These are phyloP conservation scores for Lampris megalopsis DNA, from an alignment of 2,113 vertebrate species.

Conservation along the genomic window DNA sequence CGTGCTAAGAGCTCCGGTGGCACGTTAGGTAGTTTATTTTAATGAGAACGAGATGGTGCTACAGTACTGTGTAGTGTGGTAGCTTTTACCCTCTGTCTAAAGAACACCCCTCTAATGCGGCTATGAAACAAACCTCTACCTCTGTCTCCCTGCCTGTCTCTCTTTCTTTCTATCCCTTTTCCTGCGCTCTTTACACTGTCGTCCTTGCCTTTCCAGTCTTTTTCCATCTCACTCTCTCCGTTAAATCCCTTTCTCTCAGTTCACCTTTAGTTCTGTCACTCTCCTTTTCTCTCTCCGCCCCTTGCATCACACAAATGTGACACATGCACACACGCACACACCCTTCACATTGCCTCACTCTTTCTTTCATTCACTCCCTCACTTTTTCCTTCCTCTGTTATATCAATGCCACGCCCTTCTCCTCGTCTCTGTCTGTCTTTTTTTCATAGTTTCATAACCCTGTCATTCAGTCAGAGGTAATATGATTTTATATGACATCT, in stretches of 20 bases:
- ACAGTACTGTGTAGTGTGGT: conserved; percentile 17
- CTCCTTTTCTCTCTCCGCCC: background rate
- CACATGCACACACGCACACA: too few species aligned
- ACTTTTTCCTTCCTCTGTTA: conserved; percentile 13
- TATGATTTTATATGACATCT: conserved; percentile 68
- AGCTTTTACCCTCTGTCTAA: conserved; percentile 11
- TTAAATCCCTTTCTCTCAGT: background rate
- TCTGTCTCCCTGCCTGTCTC: conserved; percentile 16
- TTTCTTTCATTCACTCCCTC: conserved; percentile 6
- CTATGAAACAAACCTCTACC: background rate
- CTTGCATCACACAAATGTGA: too few species aligned
- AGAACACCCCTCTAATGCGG: conserved; percentile 9
- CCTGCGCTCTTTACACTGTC: conserved; percentile 18
- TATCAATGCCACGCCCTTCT: conserved; percentile 37
- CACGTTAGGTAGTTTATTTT: conserved; percentile 1
- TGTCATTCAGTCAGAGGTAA: conserved; percentile 65
- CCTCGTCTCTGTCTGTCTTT: conserved; percentile 31
- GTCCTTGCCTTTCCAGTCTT: conserved; percentile 33
- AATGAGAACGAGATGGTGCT: conserved; percentile 7
- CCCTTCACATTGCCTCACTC: background rate
- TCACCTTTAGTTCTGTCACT: background rate
- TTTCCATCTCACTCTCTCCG: background rate
- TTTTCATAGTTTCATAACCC: conserved; percentile 45
- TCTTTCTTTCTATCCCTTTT: conserved; percentile 30
- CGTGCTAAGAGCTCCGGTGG: too few species aligned